Evolutionary conservation across 1,140 invertebrate genomes (phyloP).

Genomic region (Aporrectodea caliginosa): DNA sequence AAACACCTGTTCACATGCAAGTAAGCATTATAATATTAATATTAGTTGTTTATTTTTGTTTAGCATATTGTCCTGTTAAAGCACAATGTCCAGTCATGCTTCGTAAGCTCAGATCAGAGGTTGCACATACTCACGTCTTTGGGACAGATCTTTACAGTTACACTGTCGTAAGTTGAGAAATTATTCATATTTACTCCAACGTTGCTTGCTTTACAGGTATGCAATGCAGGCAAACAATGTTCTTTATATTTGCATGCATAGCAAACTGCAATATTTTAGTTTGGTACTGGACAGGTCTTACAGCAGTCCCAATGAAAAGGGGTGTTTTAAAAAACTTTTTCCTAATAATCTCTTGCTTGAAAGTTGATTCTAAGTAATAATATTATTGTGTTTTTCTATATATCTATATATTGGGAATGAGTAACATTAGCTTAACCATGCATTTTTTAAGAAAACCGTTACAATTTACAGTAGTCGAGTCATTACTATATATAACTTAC

Average conservation of each 20-base stretch:
- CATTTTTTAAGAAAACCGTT: no score
- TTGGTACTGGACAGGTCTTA: neutral
- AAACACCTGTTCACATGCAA: neutral
- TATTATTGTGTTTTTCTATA: no score
- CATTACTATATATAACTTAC: no score
- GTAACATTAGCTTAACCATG: no score
- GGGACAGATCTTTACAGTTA: neutral
- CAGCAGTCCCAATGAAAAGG: neutral
- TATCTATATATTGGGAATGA: no score
- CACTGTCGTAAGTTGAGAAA: neutral
- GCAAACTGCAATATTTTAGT: neutral
- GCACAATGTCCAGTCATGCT: neutral
- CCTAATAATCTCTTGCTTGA: no score
- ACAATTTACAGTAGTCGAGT: no score
- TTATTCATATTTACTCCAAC: neutral
- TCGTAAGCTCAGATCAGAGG: neutral
- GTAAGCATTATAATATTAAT: neutral
- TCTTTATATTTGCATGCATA: neutral
- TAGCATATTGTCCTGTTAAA: neutral
- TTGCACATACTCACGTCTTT: neutral
- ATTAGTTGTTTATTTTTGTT: neutral
- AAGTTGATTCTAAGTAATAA: no score
- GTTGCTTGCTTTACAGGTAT: neutral
- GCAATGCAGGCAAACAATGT: no score
- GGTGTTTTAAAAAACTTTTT: neutral